phyloP scores from a whole-genome alignment of 2,888 invertebrate species.

The Mesorhabditis spiculigera region DNA sequence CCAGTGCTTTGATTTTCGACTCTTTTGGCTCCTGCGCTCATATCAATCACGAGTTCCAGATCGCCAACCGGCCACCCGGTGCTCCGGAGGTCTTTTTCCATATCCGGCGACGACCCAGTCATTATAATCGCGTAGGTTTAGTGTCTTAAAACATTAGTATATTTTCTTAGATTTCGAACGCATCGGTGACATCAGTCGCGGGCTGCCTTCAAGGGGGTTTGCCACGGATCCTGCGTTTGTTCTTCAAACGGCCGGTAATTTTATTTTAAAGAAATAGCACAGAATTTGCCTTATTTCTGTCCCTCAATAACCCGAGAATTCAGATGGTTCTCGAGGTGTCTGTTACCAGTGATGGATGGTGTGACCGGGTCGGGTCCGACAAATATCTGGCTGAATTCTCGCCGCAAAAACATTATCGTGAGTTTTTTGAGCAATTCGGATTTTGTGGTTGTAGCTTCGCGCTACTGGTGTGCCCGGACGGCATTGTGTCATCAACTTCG shows the following conservation, averaged over 20 bases:
- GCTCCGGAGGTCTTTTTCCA: slow-evolving; percentile 95
- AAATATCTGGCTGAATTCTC: slow-evolving; percentile 56
- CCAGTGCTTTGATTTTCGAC: too few species aligned
- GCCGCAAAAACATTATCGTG: slow-evolving; percentile 35
- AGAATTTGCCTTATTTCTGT: too few species aligned
- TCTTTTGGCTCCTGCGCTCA: background rate
- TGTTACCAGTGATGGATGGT: slow-evolving; percentile 57
- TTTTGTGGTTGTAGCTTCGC: slow-evolving; percentile 64
- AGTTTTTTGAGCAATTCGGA: slow-evolving; percentile 8
- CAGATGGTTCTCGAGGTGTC: background rate
- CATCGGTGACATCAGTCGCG: background rate
- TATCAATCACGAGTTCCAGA: background rate
- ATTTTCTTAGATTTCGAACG: background rate
- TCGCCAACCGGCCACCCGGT: slow-evolving; percentile 38
- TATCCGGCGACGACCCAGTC: slow-evolving; percentile 76
- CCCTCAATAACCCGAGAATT: background rate
- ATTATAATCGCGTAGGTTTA: background rate
- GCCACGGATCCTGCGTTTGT: background rate
- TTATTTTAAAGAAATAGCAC: too few species aligned
- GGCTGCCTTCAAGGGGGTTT: background rate
- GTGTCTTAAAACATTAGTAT: background rate
- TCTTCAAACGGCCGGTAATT: background rate
- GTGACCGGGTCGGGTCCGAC: slow-evolving; percentile 75
- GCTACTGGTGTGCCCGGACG: slow-evolving; percentile 88
- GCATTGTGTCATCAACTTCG: slow-evolving; percentile 87